Percentiles rank a stretch among this genome's conserved stretches.
These are phyloP conservation scores for Ormyrus labotus DNA, from an alignment of 2,888 invertebrate genomes.

Conservation along the genomic window DNA sequence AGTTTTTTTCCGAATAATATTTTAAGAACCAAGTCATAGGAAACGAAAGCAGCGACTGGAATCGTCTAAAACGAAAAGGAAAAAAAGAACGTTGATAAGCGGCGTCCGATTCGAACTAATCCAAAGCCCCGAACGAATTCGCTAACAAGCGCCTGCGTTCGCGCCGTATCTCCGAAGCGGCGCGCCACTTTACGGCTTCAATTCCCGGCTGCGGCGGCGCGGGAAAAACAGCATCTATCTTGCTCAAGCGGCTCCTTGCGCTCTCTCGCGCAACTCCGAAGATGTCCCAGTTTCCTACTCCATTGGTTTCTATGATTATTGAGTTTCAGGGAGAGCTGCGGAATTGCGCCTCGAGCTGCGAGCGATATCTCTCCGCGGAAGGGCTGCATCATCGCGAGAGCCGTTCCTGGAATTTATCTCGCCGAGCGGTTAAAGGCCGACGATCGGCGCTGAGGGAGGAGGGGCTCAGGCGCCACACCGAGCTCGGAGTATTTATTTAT, in stretches of 20 bases:
- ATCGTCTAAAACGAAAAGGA: conserved; percentile 53
- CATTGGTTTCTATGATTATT: conserved; percentile 52
- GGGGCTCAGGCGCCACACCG: too few species aligned
- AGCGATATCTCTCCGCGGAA: conserved; percentile 27
- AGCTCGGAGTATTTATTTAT: too few species aligned
- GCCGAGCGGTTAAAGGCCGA: too few species aligned
- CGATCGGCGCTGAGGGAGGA: too few species aligned
- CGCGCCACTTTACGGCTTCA: conserved; percentile 29
- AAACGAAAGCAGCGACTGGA: background rate
- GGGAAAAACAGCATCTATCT: conserved; percentile 49
- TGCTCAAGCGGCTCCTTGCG: conserved; percentile 13
- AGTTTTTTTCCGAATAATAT: background rate
- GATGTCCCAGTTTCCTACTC: conserved; percentile 47
- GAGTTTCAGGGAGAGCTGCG: conserved; percentile 31
- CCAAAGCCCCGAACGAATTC: conserved; percentile 1
- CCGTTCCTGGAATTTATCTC: conserved; percentile 12
- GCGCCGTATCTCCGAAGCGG: background rate
- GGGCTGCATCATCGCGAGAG: background rate
- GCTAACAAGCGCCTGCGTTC: background rate
- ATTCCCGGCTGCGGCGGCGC: conserved; percentile 22
- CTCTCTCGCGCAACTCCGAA: conserved; percentile 19
- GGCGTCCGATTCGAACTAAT: background rate
- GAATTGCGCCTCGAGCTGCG: conserved; percentile 15
- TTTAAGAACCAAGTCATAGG: too few species aligned
- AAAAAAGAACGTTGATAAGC: conserved; percentile 13